Conservation (phyloP, 2,113 vertebrate species). For the Eulemur macaco region DNA sequence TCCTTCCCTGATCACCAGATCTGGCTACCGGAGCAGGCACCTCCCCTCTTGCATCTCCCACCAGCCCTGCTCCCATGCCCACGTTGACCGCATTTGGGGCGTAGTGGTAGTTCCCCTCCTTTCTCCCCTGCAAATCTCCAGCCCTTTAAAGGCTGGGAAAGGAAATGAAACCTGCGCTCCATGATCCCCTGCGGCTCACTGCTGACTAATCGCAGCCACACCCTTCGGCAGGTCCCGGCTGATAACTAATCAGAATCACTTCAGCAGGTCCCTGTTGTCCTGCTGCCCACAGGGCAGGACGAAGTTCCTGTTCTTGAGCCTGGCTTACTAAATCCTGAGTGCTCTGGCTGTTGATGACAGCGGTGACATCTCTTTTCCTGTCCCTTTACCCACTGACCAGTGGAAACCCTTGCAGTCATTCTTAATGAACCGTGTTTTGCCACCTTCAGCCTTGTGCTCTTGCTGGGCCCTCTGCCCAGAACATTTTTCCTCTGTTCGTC, state of each 20-base stretch:
- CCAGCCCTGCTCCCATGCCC: not conserved
- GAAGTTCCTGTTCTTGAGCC: not conserved
- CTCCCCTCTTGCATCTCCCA: not conserved
- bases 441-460: not conserved
- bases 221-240: no score
- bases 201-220: not conserved
- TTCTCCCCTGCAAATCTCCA: not conserved
- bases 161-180: not conserved
- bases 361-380: not conserved
- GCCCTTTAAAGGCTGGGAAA: not conserved
- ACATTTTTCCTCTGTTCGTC: not conserved
- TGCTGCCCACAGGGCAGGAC: no score
- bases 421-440: not conserved
- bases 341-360: not conserved
- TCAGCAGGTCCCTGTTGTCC: not conserved
- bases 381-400: not conserved
- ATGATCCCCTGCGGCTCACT: no score
- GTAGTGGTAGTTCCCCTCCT: not conserved
- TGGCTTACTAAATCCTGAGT: not conserved
- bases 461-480: not conserved
- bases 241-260: no score
- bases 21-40: not conserved
- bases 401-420: not conserved
- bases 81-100: accelerated
- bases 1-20: accelerated